These are phyloP conservation scores for Halcyon leucocephala DNA, from an alignment of 2,797 vertebrate species.

Conservation along the genomic window DNA sequence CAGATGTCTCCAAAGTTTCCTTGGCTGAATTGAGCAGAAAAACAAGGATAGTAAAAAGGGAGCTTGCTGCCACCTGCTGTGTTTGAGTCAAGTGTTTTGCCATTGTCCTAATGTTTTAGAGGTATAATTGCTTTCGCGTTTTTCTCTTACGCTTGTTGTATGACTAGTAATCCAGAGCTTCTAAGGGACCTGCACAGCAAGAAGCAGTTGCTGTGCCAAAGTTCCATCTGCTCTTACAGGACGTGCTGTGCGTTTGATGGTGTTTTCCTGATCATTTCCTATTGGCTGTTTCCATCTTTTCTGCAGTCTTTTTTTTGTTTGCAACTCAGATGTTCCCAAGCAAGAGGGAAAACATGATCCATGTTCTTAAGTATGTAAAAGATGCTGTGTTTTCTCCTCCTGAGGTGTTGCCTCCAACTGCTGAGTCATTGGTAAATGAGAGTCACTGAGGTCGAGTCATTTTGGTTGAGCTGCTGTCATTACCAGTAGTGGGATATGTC, in stretches of 20 bases:
- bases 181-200: background rate
- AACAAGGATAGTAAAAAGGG: background rate
- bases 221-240: background rate
- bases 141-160: background rate
- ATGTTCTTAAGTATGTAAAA: background rate
- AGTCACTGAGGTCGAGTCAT: background rate
- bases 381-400: background rate
- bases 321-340: background rate
- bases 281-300: background rate
- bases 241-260: fast-evolving
- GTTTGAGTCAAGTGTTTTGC: slow-evolving; percentile 9
- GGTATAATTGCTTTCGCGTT: background rate
- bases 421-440: background rate
- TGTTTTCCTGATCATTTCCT: background rate
- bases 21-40: background rate
- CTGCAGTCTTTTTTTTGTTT: background rate
- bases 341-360: background rate
- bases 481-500: background rate
- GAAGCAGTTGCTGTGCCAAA: background rate
- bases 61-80: slow-evolving; percentile 62
- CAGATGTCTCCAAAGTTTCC: background rate
- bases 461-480: background rate
- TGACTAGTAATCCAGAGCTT: background rate
- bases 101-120: background rate
- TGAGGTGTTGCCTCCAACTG: background rate